Percentiles rank a stretch among this genome's conserved stretches.
phyloP scores from a whole-genome alignment of 2,888 invertebrate genomes.

The Scrobipalpa atriplicella region DNA sequence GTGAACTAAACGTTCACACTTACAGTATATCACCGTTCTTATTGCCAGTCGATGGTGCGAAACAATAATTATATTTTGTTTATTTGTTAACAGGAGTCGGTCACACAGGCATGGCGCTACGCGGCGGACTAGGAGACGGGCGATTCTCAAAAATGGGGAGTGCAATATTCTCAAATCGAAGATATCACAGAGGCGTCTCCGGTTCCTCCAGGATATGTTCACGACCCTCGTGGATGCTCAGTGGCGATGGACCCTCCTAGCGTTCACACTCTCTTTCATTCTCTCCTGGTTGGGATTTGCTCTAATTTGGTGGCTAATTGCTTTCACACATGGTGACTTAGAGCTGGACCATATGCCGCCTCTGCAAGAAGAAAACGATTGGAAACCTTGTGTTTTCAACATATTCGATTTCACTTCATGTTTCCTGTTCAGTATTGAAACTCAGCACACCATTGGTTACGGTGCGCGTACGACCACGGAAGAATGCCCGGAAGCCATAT shows the following conservation, averaged over 20 bases:
- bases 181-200: conserved; percentile 90
- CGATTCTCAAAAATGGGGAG: conserved; percentile 97
- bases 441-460: conserved; percentile 95
- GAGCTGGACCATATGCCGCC: conserved; percentile 82
- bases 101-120: conserved; percentile 86
- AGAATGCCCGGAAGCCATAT: conserved; percentile 94
- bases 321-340: conserved; percentile 93
- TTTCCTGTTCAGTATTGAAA: conserved; percentile 95
- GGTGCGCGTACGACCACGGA: conserved; percentile 93
- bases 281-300: conserved; percentile 94
- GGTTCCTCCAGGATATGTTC: conserved; percentile 92
- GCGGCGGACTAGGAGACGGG: conserved; percentile 89
- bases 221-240: conserved; percentile 95
- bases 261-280: conserved; percentile 93
- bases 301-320: conserved; percentile 93
- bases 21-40: conserved; percentile 50
- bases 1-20: conserved; percentile 69
- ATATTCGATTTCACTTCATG: conserved; percentile 93
- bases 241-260: conserved; percentile 95
- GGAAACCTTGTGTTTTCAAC: conserved; percentile 92
- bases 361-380: conserved; percentile 78
- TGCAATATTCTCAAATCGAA: conserved; percentile 96
- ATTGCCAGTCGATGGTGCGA: conserved; percentile 52
- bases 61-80: conserved; percentile 42
- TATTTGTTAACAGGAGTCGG: conserved; percentile 84